Conservation (phyloP, 2,797 vertebrate genomes). For the Oceanodroma leucorhoa region DNA sequence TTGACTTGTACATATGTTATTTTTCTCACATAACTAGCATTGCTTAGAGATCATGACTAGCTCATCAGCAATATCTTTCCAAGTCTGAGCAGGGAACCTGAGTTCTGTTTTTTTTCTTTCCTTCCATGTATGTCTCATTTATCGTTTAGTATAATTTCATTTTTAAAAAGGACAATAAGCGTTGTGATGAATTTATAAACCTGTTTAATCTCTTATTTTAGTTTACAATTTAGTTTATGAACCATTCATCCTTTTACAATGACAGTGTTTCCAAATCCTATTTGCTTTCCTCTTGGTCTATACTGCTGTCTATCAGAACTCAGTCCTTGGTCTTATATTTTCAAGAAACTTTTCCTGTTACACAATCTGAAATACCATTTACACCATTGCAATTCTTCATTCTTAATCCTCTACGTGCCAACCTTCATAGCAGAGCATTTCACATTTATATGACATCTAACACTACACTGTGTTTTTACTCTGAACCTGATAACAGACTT, state of each 20-base stretch:
- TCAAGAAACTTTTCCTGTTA: not conserved
- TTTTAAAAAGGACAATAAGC: not conserved
- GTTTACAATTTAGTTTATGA: not conserved
- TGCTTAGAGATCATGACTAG: not conserved
- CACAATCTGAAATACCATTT: not conserved
- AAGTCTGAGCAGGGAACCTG: not conserved
- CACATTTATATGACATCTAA: not conserved
- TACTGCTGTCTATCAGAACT: not conserved
- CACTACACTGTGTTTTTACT: not conserved
- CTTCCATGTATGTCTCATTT: not conserved
- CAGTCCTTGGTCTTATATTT: not conserved
- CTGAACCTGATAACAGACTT: not conserved
- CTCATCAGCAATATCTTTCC: not conserved
- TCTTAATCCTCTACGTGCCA: not conserved
- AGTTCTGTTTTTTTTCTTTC: not conserved
- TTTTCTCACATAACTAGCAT: not conserved
- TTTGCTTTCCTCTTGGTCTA: not conserved
- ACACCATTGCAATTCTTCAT: not conserved
- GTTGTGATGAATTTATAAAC: not conserved
- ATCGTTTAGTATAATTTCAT: not conserved
- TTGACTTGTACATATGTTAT: not conserved
- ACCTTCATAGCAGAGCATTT: not conserved
- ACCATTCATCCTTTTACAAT: not conserved
- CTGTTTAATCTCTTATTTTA: not conserved
- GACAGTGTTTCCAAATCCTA: not conserved